Conservation (phyloP, 2,888 invertebrate genomes). For the Theristus sp. region DNA sequence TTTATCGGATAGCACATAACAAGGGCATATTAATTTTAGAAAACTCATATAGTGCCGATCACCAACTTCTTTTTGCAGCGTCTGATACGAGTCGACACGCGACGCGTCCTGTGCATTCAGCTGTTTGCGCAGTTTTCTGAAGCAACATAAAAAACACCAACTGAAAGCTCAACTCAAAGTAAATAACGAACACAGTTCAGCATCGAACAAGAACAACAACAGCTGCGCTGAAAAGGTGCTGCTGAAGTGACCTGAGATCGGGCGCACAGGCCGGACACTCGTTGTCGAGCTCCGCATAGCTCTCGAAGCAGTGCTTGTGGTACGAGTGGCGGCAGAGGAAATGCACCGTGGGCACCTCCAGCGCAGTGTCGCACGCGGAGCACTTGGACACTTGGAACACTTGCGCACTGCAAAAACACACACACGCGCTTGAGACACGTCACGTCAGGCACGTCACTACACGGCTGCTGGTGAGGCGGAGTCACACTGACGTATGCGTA, state of each 20-base stretch:
- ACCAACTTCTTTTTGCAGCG: not conserved
- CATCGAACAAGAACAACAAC: too few species aligned
- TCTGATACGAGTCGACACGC: not conserved
- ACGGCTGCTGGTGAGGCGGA: too few species aligned
- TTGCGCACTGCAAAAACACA: conserved; percentile 32
- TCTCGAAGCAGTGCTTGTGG: conserved; percentile 80
- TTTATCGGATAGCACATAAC: too few species aligned
- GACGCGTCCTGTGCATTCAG: conserved; percentile 40
- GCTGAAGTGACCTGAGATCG: not conserved
- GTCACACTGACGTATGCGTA: too few species aligned
- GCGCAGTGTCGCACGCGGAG: conserved; percentile 62
- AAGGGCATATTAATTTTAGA: too few species aligned
- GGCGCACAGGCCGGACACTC: conserved; percentile 65
- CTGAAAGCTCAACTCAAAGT: not conserved
- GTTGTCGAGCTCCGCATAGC: conserved; percentile 52
- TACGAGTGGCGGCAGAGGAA: conserved; percentile 88
- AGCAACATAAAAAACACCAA: not conserved
- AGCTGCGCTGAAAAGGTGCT: too few species aligned
- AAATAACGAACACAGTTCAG: too few species aligned
- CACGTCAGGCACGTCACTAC: too few species aligned
- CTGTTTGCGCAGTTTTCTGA: conserved; percentile 45
- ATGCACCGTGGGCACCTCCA: conserved; percentile 74
- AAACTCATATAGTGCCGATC: conserved; percentile 37
- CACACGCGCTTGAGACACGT: too few species aligned
- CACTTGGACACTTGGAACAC: conserved; percentile 31